Evolutionary conservation across 2,113 vertebrate genomes (phyloP).

Genomic region (Chionis minor): DNA sequence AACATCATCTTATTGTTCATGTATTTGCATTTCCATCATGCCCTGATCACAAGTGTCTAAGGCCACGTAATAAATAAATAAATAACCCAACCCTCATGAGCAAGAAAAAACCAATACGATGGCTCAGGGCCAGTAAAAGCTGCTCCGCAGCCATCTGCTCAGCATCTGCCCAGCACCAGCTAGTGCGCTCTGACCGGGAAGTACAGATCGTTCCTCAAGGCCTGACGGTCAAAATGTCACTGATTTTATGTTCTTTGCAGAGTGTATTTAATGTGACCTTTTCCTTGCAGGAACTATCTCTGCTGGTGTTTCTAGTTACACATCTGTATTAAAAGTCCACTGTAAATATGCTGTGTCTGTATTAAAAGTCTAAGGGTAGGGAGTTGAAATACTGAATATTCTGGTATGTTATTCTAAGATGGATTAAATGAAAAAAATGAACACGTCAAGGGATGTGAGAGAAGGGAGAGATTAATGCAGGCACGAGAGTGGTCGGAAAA

Average conservation of each 20-base stretch:
- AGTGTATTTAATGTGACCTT: background rate
- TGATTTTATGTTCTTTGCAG: constrained; percentile 26
- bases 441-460: background rate
- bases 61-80: background rate
- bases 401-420: background rate
- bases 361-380: background rate
- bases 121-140: background rate
- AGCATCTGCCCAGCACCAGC: constrained; percentile 17
- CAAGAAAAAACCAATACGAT: background rate
- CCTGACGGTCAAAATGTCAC: constrained; percentile 48
- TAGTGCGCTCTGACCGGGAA: accelerated
- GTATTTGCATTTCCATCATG: background rate
- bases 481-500: background rate
- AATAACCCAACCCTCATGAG: background rate
- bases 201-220: constrained; percentile 33
- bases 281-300: background rate
- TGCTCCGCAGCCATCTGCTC: constrained; percentile 43
- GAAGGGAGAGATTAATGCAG: background rate
- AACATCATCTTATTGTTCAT: background rate
- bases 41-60: background rate
- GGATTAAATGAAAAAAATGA: background rate
- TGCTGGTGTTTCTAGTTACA: background rate
- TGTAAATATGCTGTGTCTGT: background rate
- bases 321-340: background rate
- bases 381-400: background rate